Conservation (phyloP, 2,113 vertebrate species). For the Saimiri boliviensis region DNA sequence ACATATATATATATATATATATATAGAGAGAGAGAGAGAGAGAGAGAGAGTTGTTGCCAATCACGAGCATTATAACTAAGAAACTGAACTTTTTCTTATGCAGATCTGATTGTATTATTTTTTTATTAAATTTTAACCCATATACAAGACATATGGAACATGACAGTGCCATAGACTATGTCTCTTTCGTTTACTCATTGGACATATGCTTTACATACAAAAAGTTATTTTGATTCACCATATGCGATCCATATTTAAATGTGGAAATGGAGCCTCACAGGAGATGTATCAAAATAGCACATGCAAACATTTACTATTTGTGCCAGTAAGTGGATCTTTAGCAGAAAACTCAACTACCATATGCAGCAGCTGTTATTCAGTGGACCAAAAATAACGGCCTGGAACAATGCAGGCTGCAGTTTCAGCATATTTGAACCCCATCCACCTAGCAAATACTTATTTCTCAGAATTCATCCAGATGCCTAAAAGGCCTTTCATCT, state of each 20-base stretch:
- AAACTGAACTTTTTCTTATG: neutral
- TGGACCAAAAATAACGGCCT: constrained; percentile 49
- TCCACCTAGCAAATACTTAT: neutral
- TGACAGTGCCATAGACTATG: constrained; percentile 56
- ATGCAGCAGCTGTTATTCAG: constrained; percentile 63
- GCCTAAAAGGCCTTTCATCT: constrained; percentile 6
- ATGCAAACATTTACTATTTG: constrained; percentile 74
- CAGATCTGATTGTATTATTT: constrained; percentile 55
- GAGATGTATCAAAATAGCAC: constrained; percentile 80
- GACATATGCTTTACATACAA: constrained; percentile 75
- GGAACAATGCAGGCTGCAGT: constrained; percentile 4
- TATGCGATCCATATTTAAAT: constrained; percentile 76
- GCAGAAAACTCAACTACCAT: constrained; percentile 46
- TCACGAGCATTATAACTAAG: neutral
- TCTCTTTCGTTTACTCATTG: constrained; percentile 74
- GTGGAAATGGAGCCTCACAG: constrained; percentile 72
- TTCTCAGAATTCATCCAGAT: neutral
- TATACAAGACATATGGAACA: constrained; percentile 34
- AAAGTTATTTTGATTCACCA: constrained; percentile 72
- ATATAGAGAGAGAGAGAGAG: too few relatives aligned
- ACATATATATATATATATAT: neutral
- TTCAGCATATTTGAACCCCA: neutral
- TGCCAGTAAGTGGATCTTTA: constrained; percentile 66
- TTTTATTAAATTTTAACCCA: constrained; percentile 45
- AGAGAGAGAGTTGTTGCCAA: neutral